phyloP scores from a whole-genome alignment of 2,113 vertebrate species.

The Ctenomys sociabilis region DNA sequence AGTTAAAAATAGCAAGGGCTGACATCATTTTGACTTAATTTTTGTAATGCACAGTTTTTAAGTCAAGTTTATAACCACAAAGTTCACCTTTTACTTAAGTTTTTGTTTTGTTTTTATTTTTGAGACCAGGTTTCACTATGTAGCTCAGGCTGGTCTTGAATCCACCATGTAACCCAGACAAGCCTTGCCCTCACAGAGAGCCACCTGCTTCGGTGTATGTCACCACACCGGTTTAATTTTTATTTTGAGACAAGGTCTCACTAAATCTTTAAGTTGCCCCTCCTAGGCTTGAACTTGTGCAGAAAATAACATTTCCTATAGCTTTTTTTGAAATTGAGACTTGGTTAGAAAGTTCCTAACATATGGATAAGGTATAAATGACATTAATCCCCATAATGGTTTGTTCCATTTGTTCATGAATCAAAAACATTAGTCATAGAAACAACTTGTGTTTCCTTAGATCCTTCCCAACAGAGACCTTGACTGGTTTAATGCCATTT shows the following conservation, averaged over 20 bases:
- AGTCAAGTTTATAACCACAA: constrained; percentile 6
- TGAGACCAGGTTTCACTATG: not conserved
- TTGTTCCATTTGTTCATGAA: constrained; percentile 33
- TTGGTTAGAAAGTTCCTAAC: constrained; percentile 31
- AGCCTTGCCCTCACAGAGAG: not conserved
- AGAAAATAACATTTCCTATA: constrained; percentile 57
- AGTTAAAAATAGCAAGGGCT: constrained; percentile 19
- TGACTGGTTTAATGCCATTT: not conserved
- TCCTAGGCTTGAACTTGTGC: not conserved
- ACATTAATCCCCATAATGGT: not conserved
- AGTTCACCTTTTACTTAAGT: not conserved
- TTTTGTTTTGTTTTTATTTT: not conserved
- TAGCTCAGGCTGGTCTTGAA: not conserved
- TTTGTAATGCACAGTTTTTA: not conserved
- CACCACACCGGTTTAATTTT: not conserved
- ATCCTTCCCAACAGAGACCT: not conserved
- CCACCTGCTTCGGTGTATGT: not conserved
- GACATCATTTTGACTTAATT: not conserved
- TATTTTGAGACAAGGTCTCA: not conserved
- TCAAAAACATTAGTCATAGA: not conserved
- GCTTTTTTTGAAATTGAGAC: constrained; percentile 3
- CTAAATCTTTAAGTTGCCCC: not conserved
- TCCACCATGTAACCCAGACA: not conserved
- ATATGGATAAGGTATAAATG: constrained; percentile 51
- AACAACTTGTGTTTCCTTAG: not conserved